Base-by-base conservation (phyloP, 2,113 vertebrate species). In the Melanotaenia duboulayi region DNA sequence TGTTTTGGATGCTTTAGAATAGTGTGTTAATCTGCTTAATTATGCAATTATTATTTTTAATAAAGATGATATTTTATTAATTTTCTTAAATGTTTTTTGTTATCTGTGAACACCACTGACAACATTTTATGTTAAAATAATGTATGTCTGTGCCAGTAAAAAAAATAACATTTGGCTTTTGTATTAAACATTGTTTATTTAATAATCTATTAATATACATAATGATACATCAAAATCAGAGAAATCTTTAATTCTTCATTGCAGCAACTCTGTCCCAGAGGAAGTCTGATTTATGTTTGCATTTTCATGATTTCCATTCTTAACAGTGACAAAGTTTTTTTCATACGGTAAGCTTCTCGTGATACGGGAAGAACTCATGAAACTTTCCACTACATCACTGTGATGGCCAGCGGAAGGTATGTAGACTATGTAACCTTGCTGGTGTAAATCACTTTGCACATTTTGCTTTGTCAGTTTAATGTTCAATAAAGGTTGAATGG, bases 21-120 rank as follows among this genome's bases (percentile, higher is more conserved):
- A 7, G 50, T 76, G 9, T 62, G 60, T 70, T 76, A 71, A 72
- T 65, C 68, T 77, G 67, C 78, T 81, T 59, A 59, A 71, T 19
- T 61, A 67, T 81, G 39, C 55, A 59, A 35, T 65, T 35, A 46
- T 32, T 82, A 56, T 85, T 89, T 87, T 80, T 83, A 90, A 90
- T 91, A 90, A 91, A 90, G 86, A 74, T 67, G 76, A 12, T 85
- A 87, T 90, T 92, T 91, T 87, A 77, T 63, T 75, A 74, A 60
- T 79, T 89, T 84, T 86, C 64, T 68, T 65, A 70, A 65, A 20
- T 19, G 7, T 48, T 17, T 17, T 17, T 7, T 48, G 16, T 48
- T 48, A 17, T 48, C 16, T 48, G 19, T 48, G 16, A 5, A 42
- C 7, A 11, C 16, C 23, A n/a, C 0, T 19, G 17, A 23, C 14